Percentiles rank a stretch among this genome's conserved stretches.
These are phyloP conservation scores for Temnothorax nylanderi DNA, from an alignment of 1,140 invertebrate species.

Conservation along the genomic window DNA sequence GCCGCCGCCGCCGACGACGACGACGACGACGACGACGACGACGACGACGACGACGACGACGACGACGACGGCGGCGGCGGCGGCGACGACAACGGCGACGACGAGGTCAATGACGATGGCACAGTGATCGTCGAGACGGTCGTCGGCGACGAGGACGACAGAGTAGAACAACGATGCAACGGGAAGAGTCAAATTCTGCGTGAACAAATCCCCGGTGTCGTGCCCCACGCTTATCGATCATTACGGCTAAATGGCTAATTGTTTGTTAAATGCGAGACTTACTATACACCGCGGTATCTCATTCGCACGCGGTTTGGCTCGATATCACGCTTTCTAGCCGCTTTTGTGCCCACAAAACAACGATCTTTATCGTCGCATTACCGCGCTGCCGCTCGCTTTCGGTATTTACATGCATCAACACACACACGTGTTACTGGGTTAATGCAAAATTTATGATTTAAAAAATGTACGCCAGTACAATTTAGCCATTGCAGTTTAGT, in stretches of 20 bases:
- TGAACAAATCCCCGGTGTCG: constrained; percentile 39
- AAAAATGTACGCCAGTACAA: not conserved
- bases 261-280: constrained; percentile 56
- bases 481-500: not conserved
- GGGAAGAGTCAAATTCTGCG: constrained; percentile 45
- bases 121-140: too few relatives aligned
- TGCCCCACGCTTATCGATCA: constrained; percentile 46
- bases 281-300: constrained; percentile 1
- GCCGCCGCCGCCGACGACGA: too few relatives aligned
- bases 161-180: too few relatives aligned
- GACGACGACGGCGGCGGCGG: too few relatives aligned
- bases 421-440: not conserved
- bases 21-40: too few relatives aligned
- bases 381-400: not conserved
- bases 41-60: too few relatives aligned
- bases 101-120: too few relatives aligned
- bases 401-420: not conserved
- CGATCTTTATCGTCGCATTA: not conserved
- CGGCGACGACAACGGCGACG: too few relatives aligned
- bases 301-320: constrained; percentile 26
- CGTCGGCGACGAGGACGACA: too few relatives aligned
- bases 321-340: not conserved
- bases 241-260: constrained; percentile 49
- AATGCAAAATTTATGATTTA: not conserved
- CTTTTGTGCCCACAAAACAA: not conserved